Base-by-base conservation (phyloP, 2,797 vertebrate species). In the Dicrostonyx torquatus region DNA sequence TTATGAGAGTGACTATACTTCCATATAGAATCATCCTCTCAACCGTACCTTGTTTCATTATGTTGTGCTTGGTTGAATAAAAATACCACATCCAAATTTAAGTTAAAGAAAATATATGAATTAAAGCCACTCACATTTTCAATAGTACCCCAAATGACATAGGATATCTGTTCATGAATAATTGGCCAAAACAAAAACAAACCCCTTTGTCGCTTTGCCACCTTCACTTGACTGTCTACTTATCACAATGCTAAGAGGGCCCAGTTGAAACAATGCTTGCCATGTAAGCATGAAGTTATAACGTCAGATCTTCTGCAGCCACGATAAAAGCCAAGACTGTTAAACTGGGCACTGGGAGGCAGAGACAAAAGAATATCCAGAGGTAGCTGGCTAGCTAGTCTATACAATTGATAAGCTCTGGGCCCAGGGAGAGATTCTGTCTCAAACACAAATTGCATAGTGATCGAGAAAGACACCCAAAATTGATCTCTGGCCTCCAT, bases 1-100 rank as follows among this genome's bases (percentile, higher is more conserved):
- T 85, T 64, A 84, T 34, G 70, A 91, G 66, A 84, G 83, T 26
- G 34, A 87, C 43, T 77, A 68, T 17, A 31, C 45, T 89, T 95
- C 82, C 37, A 77, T 1, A n/a, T 89, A 62, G 15, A 73, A 50
- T 50, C 53, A 62, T 24, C 72, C 37, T 80, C 50, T 6, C 11
- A 15, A 20, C 7, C 43, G 26, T 50, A 24, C 26, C 78, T 78
- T 68, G 26, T 73, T 86, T 40, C 12, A 9, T 22, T 26, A 18
- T 29, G 29, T 76, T 29, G 15, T 55, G 13, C 26, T 70, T 29
- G 43, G 11, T 15, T 9, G 1, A 72, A 70, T 12, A 75, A 31
- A 94, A 94, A 22, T 53, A 75, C 0, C 45, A 31, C 24, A 87
- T 68, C 18, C 72, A 68, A 66, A 96, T 84, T 85, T 87, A 97